Conservation (phyloP, 2,888 invertebrate genomes). For the Deroplatys truncata region DNA sequence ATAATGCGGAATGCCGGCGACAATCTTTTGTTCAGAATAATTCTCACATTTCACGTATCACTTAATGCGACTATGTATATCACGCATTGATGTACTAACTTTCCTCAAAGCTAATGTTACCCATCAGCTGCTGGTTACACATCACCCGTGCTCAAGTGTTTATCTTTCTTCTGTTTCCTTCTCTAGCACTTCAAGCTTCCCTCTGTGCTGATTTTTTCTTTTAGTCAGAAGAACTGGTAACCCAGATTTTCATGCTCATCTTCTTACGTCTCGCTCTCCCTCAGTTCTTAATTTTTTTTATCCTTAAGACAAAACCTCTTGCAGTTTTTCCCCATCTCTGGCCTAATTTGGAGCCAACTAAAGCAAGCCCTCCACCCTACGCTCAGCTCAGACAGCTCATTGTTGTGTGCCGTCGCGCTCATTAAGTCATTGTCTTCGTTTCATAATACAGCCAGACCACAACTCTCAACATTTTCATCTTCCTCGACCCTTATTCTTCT, state of each 20-base stretch:
- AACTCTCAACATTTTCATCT: neutral
- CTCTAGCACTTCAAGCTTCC: neutral
- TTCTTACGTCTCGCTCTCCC: neutral
- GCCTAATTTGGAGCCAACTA: neutral
- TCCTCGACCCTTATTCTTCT: neutral
- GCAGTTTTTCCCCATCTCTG: neutral
- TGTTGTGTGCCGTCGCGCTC: neutral
- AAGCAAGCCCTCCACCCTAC: neutral
- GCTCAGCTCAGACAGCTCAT: neutral
- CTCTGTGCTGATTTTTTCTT: neutral
- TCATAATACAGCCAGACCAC: neutral
- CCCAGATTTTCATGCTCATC: neutral
- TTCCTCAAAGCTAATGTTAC: no score
- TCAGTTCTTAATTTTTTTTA: neutral
- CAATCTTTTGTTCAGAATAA: no score
- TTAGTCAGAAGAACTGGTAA: neutral
- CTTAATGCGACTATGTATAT: no score
- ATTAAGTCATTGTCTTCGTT: constrained; percentile 6
- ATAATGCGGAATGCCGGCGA: no score
- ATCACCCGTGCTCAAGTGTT: no score
- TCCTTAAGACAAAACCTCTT: neutral
- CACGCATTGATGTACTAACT: no score
- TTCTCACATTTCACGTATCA: no score
- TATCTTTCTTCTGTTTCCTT: neutral
- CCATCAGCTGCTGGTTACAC: no score